Evolutionary conservation across 1,140 invertebrate genomes (phyloP), one percentile per base, ranked within the genome.

Genomic region (Habropoda laboriosa): DNA sequence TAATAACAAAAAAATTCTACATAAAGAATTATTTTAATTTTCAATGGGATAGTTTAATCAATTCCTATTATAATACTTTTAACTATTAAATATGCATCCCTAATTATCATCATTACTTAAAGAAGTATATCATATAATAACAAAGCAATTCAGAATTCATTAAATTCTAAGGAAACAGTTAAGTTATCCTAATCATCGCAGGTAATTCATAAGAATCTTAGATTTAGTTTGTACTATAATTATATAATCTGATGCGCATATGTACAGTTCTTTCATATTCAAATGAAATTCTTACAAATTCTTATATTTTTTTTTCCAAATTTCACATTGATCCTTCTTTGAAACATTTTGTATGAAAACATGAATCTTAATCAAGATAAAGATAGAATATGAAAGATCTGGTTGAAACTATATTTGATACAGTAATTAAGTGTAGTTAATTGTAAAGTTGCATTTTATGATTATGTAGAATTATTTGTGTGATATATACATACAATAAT

Each of bases 191-290:
- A 80, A 80, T 78, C 57, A 82, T 51, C 38, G 73, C 51, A 82
- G 51, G n/a, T 79, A 72, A 81, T 58, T 67, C 30, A 53, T 86
- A 67, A 80, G 53, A 57, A 32, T 66, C 32, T 53, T 83, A 81
- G 79, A 79, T 61, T 72, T 64, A 75, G 75, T 84, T 80, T 87
- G 74, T 87, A 86, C 73, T 81, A 83, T 81, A 86, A 51, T 73
- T 35, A 72, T 64, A 76, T 51, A 61, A 32, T 72, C 7, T 63
- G 7, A 57, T 21, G 64, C 18, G 45, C 12, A 78, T 35, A 73
- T 89, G 87, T 75, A 88, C 90, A 89, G 90, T 87, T 91, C 90
- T 92, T 91, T 91, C 89, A 92, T 89, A 91, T 91, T 90, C 85
- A 64, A 73, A 24, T 32, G 27, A 27, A 80, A 63, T 60, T 79